Evolutionary conservation across 2,797 vertebrate species (phyloP), one percentile per base, ranked within the genome.

Genomic region (Tarsius wallacei): DNA sequence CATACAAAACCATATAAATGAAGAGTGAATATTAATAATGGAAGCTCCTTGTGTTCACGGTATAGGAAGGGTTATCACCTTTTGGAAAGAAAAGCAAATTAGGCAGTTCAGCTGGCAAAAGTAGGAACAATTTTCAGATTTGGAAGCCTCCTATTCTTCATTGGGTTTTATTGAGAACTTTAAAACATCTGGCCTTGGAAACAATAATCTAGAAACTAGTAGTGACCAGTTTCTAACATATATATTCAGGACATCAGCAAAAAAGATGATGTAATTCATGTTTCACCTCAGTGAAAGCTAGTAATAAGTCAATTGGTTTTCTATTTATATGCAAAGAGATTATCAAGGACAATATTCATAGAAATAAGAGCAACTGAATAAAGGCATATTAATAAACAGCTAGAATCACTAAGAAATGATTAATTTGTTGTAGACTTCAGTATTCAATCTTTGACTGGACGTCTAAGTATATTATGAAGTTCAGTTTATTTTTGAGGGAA

Each of bases 131-230:
- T 19, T 66, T 47, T 91, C 31, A 78, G 74, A 90, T 71, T 73
- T 76, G 57, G 93, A 94, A 96, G 33, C 9, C 9, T 95, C 59
- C 33, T 90, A 47, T 87, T 57, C 81, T 92, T 93, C 26, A 47
- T 16, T 96, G 42, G 71, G 49, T 91, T 88, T 95, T 78, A 83
- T 17, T 93, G 57, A 91, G 77, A 42, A 64, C 21, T 51, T 93
- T 71, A 95, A 68, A 68, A 68, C n/a, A 68, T 68, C n/a, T 68
- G n/a, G 28, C 31, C 51, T 96, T 96, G 84, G 59, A 90, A 86
- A 88, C 61, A 94, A 81, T 49, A 47, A 55, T 76, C 78, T 49
- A 66, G 63, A 97, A 96, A 96, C 22, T 31, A 93, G 57, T 76
- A 81, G 85, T 66, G 87, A 90, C 47, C 21, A 74, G 36, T 87